phyloP scores from a whole-genome alignment of 2,888 invertebrate species.

The Drosophila nr. perissopoda region DNA sequence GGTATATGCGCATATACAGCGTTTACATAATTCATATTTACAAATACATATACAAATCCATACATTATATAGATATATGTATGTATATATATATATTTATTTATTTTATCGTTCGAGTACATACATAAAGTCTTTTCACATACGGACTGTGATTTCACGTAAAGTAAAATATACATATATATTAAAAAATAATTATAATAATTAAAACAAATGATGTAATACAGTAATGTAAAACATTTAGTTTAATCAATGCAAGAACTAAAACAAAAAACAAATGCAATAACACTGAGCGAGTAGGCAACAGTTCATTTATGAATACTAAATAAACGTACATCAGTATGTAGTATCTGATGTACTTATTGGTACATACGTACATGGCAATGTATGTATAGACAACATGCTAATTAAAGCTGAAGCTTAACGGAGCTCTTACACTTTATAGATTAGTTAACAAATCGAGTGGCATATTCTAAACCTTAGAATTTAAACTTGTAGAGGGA shows the following conservation, averaged over 20 bases:
- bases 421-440: constrained; percentile 40
- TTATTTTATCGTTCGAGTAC: constrained; percentile 70
- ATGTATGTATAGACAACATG: not conserved
- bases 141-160: constrained; percentile 85
- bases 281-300: constrained; percentile 19
- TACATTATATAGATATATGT: constrained; percentile 18
- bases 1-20: constrained; percentile 24
- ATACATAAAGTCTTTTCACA: constrained; percentile 84
- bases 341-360: constrained; percentile 9
- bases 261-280: not conserved
- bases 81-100: constrained; percentile 29
- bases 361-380: not conserved
- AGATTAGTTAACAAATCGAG: constrained; percentile 28
- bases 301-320: constrained; percentile 18
- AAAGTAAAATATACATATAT: constrained; percentile 74
- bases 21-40: constrained; percentile 38
- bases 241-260: constrained; percentile 22
- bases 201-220: constrained; percentile 30
- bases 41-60: constrained; percentile 35
- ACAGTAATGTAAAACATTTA: constrained; percentile 41
- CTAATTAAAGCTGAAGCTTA: constrained; percentile 17
- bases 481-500: constrained; percentile 18
- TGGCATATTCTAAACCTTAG: constrained; percentile 23
- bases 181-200: constrained; percentile 32
- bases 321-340: constrained; percentile 13